phyloP scores from a whole-genome alignment of 1,140 invertebrate genomes.

The Bombus picipes region DNA sequence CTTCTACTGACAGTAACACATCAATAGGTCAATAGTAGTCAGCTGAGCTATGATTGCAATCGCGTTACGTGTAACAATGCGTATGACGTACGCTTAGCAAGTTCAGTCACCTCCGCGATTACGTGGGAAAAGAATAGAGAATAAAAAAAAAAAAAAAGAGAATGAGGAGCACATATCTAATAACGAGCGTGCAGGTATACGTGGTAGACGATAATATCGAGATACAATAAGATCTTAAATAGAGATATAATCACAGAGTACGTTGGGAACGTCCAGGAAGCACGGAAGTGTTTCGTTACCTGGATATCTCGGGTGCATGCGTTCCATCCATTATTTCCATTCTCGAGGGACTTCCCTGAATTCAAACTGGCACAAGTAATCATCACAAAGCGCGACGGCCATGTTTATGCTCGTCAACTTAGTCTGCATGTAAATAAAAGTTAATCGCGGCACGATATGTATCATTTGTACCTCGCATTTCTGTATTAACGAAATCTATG shows the following conservation, averaged over 20 bases:
- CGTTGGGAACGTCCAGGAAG: background rate
- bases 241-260: too few relatives aligned
- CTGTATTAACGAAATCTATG: background rate
- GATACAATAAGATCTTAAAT: background rate
- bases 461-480: background rate
- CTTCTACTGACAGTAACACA: conserved; percentile 36
- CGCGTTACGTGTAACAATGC: conserved; percentile 44
- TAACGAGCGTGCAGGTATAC: conserved; percentile 11
- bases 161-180: background rate
- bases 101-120: conserved; percentile 60
- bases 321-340: conserved; percentile 55
- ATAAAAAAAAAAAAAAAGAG: background rate
- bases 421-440: conserved; percentile 49
- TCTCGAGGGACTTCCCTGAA: conserved; percentile 20
- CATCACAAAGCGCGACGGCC: conserved; percentile 65
- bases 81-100: conserved; percentile 41
- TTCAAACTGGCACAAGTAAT: conserved; percentile 45
- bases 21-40: conserved; percentile 55
- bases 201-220: background rate
- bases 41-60: conserved; percentile 51
- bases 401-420: conserved; percentile 59
- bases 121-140: background rate
- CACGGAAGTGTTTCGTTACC: conserved; percentile 41
- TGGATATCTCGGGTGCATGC: conserved; percentile 45
- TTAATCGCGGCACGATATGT: conserved; percentile 15